These are phyloP conservation scores for Papilio polyxenes DNA, from an alignment of 1,140 invertebrate species.

Conservation along the genomic window DNA sequence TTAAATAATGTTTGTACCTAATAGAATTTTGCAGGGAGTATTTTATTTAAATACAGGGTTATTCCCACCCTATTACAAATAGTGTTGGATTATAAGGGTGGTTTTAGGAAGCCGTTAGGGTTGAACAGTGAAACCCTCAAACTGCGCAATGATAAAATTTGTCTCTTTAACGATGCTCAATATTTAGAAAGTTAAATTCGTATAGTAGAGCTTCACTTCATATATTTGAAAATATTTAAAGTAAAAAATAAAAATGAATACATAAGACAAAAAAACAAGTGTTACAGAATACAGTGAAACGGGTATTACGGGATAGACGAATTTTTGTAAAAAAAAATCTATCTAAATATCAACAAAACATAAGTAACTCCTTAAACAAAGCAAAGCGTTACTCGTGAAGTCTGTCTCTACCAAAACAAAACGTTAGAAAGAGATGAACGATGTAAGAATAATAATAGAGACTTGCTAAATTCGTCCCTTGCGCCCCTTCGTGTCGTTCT, in stretches of 20 bases:
- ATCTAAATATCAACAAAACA: not conserved
- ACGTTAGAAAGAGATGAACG: constrained; percentile 56
- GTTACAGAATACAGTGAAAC: not conserved
- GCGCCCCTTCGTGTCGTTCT: constrained; percentile 75
- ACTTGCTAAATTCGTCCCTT: constrained; percentile 77
- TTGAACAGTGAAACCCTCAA: constrained; percentile 42
- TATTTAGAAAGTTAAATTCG: not conserved
- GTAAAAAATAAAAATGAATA: not conserved
- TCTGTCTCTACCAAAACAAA: constrained; percentile 45
- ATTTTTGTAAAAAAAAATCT: not conserved
- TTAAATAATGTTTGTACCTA: not conserved
- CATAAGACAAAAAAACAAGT: too few relatives aligned
- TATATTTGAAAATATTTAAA: not conserved
- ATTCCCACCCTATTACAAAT: constrained; percentile 38
- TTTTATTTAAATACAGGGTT: constrained; percentile 38
- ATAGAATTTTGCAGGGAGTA: constrained; percentile 1
- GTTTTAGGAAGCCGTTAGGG: constrained; percentile 46
- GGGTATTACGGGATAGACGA: not conserved
- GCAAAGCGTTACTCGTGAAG: constrained; percentile 53
- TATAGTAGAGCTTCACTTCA: not conserved
- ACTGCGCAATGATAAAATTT: constrained; percentile 32
- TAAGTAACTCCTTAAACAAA: constrained; percentile 28
- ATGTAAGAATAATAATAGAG: constrained; percentile 72
- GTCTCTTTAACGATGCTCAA: not conserved
- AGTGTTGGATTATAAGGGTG: constrained; percentile 45